These are phyloP conservation scores for Chrysogorgia sp. DNA, from an alignment of 92 coral and sea anemone genomes.

Conservation along the genomic window DNA sequence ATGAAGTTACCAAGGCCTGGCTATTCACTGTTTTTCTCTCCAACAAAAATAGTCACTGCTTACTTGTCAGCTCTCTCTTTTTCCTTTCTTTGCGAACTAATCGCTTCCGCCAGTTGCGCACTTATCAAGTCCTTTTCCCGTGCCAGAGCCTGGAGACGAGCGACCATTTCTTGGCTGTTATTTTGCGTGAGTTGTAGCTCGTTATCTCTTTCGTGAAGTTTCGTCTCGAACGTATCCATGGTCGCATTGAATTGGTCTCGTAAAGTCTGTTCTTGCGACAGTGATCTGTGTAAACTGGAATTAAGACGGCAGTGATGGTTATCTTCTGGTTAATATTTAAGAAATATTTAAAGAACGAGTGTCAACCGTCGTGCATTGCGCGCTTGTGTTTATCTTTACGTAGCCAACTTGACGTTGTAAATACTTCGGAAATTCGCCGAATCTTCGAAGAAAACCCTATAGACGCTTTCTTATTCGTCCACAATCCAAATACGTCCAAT, in stretches of 20 bases:
- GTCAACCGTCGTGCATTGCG: too few species aligned
- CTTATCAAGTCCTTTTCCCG: slow-evolving; percentile 80
- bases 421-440: too few species aligned
- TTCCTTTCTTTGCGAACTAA: slow-evolving; percentile 76
- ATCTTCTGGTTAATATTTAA: neutral
- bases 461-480: too few species aligned
- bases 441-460: too few species aligned
- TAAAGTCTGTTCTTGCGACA: slow-evolving; percentile 85
- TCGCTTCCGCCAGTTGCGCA: slow-evolving; percentile 74
- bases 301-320: neutral
- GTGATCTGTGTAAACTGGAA: slow-evolving; percentile 83
- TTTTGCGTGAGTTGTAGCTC: slow-evolving; percentile 87
- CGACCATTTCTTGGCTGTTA: slow-evolving; percentile 82
- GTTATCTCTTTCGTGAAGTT: slow-evolving; percentile 74
- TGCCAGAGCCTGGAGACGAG: slow-evolving; percentile 74
- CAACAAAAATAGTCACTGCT: neutral
- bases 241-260: slow-evolving; percentile 94
- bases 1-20: too few species aligned
- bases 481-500: too few species aligned
- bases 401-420: too few species aligned
- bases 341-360: too few species aligned
- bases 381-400: too few species aligned
- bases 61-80: slow-evolving; percentile 96
- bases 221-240: slow-evolving; percentile 91
- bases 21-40: neutral